These are phyloP conservation scores for Loriculus beryllinus DNA, from an alignment of 2,797 vertebrate genomes.

Conservation along the genomic window DNA sequence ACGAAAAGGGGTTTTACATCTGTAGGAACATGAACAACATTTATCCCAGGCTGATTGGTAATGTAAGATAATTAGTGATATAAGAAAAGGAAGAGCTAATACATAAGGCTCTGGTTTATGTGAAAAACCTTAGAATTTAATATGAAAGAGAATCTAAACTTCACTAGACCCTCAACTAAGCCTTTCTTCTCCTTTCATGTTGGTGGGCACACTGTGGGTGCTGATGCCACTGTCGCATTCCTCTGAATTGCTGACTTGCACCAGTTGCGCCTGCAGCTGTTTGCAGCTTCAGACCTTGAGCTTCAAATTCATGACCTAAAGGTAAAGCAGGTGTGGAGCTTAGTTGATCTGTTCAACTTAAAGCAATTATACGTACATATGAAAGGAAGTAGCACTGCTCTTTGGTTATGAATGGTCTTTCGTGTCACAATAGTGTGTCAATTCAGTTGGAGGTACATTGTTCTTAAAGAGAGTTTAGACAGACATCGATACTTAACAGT, in stretches of 20 bases:
- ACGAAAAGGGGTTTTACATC: not conserved
- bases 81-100: not conserved
- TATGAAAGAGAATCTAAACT: not conserved
- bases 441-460: not conserved
- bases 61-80: not conserved
- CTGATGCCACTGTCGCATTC: not conserved
- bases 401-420: not conserved
- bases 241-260: not conserved
- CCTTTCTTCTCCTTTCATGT: not conserved
- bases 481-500: not conserved
- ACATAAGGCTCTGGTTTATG: not conserved
- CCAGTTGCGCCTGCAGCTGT: not conserved
- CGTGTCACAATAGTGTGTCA: not conserved
- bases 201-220: not conserved
- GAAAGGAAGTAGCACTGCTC: not conserved
- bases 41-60: not conserved
- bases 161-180: not conserved
- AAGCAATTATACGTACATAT: not conserved
- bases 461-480: conserved; percentile 24
- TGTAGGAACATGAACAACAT: not conserved
- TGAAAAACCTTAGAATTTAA: not conserved
- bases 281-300: not conserved
- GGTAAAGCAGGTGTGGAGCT: not conserved
- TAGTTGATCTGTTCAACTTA: not conserved
- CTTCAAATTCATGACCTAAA: not conserved